Conservation (phyloP, 2,888 invertebrate genomes). For the Eupeodes latifasciatus region DNA sequence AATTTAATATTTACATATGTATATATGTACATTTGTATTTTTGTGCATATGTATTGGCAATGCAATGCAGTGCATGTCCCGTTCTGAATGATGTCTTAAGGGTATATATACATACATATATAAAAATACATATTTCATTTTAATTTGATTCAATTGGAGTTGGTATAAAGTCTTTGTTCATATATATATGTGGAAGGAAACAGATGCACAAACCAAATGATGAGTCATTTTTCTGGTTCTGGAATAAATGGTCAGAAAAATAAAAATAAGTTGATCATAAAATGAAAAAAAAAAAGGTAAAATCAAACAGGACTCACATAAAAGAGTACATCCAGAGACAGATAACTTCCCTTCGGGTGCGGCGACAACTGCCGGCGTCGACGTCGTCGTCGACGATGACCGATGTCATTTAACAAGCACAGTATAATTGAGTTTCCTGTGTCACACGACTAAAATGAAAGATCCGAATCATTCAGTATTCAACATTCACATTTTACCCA, state of each 20-base stretch:
- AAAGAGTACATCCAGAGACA: constrained; percentile 39
- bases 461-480: constrained; percentile 10
- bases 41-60: neutral
- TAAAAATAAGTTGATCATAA: constrained; percentile 7
- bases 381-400: neutral
- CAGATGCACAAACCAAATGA: constrained; percentile 40
- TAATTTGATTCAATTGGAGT: constrained; percentile 63
- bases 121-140: constrained; percentile 34
- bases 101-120: neutral
- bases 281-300: constrained; percentile 31
- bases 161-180: constrained; percentile 25
- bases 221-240: constrained; percentile 55
- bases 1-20: constrained; percentile 53
- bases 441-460: constrained; percentile 37
- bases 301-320: constrained; percentile 16
- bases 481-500: constrained; percentile 21
- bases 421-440: constrained; percentile 68
- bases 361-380: neutral
- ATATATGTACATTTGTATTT: neutral
- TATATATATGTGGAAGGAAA: constrained; percentile 1
- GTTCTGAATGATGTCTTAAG: constrained; percentile 30
- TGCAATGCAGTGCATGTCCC: neutral
- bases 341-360: constrained; percentile 42
- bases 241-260: constrained; percentile 25
- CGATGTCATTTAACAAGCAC: constrained; percentile 27